These are phyloP conservation scores for Polyploca ridens DNA, from an alignment of 2,888 invertebrate species.

Conservation along the genomic window DNA sequence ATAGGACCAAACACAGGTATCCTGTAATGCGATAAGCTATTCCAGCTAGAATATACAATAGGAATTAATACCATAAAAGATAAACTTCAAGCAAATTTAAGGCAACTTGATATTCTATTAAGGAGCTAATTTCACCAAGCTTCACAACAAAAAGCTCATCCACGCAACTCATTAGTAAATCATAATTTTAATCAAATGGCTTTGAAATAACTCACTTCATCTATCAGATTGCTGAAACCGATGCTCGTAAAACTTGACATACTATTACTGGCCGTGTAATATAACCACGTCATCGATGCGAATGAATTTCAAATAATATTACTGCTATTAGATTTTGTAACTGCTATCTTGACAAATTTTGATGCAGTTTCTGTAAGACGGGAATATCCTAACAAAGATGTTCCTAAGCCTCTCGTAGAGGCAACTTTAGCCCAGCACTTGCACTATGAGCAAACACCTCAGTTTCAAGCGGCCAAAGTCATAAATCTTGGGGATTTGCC, in stretches of 20 bases:
- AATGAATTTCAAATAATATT: too few relatives aligned
- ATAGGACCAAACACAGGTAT: not conserved
- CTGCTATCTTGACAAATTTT: not conserved
- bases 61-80: not conserved
- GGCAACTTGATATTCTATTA: not conserved
- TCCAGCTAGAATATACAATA: not conserved
- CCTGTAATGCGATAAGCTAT: not conserved
- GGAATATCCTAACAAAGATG: not conserved
- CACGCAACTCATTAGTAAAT: too few relatives aligned
- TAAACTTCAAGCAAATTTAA: not conserved
- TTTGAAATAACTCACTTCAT: too few relatives aligned
- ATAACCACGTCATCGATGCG: too few relatives aligned
- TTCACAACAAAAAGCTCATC: too few relatives aligned
- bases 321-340: not conserved
- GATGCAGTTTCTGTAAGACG: not conserved
- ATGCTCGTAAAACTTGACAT: too few relatives aligned
- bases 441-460: slow-evolving; percentile 8
- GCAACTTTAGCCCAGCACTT: not conserved
- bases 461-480: not conserved
- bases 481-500: slow-evolving; percentile 12
- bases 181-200: too few relatives aligned
- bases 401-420: not conserved
- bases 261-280: too few relatives aligned
- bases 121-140: not conserved
- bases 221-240: too few relatives aligned